phyloP scores from a whole-genome alignment of 2,888 invertebrate genomes.

The Cryptus armator region DNA sequence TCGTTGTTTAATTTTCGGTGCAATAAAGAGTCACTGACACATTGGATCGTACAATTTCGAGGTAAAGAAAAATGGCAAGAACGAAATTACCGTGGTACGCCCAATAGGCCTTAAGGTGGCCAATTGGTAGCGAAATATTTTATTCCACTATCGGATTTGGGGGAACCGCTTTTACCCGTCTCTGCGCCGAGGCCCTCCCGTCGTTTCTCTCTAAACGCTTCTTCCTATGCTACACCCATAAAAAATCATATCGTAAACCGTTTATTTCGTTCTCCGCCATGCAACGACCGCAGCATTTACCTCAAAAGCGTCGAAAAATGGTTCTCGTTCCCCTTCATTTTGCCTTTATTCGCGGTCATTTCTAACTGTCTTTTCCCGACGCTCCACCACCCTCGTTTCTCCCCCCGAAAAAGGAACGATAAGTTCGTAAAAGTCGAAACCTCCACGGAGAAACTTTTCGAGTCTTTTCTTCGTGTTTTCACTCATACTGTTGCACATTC shows the following conservation, averaged over 20 bases:
- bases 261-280: conserved; percentile 77
- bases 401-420: conserved; percentile 22
- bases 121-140: conserved; percentile 39
- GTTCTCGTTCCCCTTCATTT: conserved; percentile 17
- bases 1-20: conserved; percentile 3
- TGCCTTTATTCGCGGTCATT: conserved; percentile 22
- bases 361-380: conserved; percentile 6
- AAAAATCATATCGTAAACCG: conserved; percentile 75
- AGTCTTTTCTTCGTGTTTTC: conserved; percentile 9
- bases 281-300: conserved; percentile 81
- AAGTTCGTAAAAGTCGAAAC: conserved; percentile 45
- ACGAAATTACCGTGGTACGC: background rate
- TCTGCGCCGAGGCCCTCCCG: background rate
- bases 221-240: conserved; percentile 42
- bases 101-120: background rate
- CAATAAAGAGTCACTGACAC: conserved; percentile 5
- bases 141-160: conserved; percentile 12
- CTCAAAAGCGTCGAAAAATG: conserved; percentile 70
- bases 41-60: conserved; percentile 32
- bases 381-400: background rate
- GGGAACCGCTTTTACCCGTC: conserved; percentile 11
- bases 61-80: conserved; percentile 8
- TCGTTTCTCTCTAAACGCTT: conserved; percentile 16
- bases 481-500: conserved; percentile 17
- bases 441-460: conserved; percentile 32